These are phyloP conservation scores for Xanthorhoe spadicearia DNA, from an alignment of 2,888 invertebrate genomes.

Conservation along the genomic window DNA sequence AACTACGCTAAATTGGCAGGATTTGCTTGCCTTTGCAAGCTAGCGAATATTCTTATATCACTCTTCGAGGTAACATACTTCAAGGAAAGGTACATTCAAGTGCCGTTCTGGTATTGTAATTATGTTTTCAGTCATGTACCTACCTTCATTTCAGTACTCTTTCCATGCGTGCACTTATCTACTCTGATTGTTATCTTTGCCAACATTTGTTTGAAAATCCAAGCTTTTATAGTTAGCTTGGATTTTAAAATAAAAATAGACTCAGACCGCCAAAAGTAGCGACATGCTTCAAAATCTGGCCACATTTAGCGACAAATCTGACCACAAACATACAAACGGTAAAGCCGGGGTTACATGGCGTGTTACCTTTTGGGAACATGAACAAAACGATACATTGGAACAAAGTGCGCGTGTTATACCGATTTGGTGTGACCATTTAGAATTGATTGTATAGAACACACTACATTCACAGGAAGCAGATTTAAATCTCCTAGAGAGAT, in stretches of 20 bases:
- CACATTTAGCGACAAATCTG: slow-evolving; percentile 20
- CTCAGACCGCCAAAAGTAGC: background rate
- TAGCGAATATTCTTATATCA: background rate
- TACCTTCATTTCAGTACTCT: too few species aligned
- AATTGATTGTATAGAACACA: slow-evolving; percentile 13
- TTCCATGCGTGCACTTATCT: too few species aligned
- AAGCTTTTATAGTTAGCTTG: too few species aligned
- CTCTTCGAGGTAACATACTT: too few species aligned
- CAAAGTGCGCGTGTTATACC: slow-evolving; percentile 31
- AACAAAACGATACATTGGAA: slow-evolving; percentile 23
- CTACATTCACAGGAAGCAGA: background rate
- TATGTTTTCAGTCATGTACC: too few species aligned
- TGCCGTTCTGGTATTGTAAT: too few species aligned
- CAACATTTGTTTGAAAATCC: too few species aligned
- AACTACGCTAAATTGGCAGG: slow-evolving; percentile 3
- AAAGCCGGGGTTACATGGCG: slow-evolving; percentile 19
- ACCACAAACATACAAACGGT: slow-evolving; percentile 19
- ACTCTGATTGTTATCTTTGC: too few species aligned
- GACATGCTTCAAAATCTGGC: slow-evolving; percentile 10
- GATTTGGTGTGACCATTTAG: slow-evolving; percentile 30
- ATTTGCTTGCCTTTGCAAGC: background rate
- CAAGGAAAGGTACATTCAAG: too few species aligned
- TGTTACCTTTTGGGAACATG: slow-evolving; percentile 25
- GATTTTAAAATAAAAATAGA: background rate
- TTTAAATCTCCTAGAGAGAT: background rate